A percentile compares a stretch with the other conserved stretches of the same genome.
Evolutionary conservation across 2,113 vertebrate genomes (phyloP).

Genomic region (Phalacrocorax brasilianus): DNA sequence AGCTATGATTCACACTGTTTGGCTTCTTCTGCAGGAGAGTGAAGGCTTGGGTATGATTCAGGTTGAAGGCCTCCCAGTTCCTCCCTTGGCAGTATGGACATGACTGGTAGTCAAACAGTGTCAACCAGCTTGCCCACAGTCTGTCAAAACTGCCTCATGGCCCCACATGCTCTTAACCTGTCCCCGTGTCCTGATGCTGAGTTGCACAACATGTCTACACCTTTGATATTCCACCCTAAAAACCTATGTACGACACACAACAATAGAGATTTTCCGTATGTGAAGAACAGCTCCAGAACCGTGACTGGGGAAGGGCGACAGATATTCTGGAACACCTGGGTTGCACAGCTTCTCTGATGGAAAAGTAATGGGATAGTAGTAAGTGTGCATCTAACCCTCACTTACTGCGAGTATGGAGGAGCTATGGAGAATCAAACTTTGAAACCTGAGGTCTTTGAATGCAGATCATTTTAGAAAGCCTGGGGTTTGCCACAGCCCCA

Average conservation of each 20-base stretch:
- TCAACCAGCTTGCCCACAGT: not conserved
- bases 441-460: not conserved
- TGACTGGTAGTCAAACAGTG: not conserved
- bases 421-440: not conserved
- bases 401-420: not conserved
- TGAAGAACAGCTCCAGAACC: not conserved
- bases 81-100: not conserved
- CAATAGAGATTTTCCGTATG: not conserved
- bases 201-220: not conserved
- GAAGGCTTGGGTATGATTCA: not conserved
- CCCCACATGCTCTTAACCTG: not conserved
- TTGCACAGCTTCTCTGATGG: not conserved
- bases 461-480: not conserved
- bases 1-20: not conserved
- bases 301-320: not conserved
- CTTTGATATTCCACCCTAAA: not conserved
- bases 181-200: not conserved
- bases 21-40: not conserved
- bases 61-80: not conserved
- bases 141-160: not conserved
- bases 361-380: not conserved
- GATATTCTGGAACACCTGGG: not conserved
- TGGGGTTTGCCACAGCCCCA: not conserved
- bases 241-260: not conserved
- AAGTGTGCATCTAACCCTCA: not conserved